Percentiles rank a stretch among this genome's conserved stretches.
phyloP scores from a whole-genome alignment of 1,140 invertebrate species.

The Halictus rubicundus region DNA sequence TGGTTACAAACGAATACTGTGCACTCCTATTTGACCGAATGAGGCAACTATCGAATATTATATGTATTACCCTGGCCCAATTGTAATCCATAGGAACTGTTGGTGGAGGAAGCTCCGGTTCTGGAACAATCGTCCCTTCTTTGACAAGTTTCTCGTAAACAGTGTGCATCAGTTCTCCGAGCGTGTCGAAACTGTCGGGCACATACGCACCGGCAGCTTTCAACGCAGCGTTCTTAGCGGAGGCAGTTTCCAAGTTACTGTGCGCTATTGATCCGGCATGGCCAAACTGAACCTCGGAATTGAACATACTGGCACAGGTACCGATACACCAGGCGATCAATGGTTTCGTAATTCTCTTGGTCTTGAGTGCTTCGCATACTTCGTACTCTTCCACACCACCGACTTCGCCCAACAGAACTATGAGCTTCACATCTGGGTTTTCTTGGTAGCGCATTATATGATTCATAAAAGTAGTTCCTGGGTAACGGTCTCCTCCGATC shows the following conservation, averaged over 20 bases:
- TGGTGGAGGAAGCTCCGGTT: conserved; percentile 96
- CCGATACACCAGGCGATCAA: conserved; percentile 99
- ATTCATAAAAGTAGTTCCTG: conserved; percentile 99
- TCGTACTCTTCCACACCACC: conserved; percentile 99
- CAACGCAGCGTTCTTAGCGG: conserved; percentile 94
- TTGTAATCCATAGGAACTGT: conserved; percentile 99
- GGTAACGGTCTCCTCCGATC: conserved; percentile 99
- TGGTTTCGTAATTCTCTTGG: conserved; percentile 94
- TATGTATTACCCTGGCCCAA: conserved; percentile 91
- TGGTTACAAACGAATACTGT: too few relatives aligned
- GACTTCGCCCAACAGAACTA: conserved; percentile 98
- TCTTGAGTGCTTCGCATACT: conserved; percentile 93
- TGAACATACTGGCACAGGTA: conserved; percentile 95
- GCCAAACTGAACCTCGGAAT: conserved; percentile 99
- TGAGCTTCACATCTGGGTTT: conserved; percentile 93
- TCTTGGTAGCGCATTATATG: conserved; percentile 94
- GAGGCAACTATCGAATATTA: neutral
- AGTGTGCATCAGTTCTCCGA: conserved; percentile 88
- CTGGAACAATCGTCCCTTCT: conserved; percentile 91
- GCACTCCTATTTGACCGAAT: neutral
- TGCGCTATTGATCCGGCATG: conserved; percentile 99
- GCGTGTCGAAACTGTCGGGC: conserved; percentile 95
- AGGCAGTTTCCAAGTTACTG: conserved; percentile 96
- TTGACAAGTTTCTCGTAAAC: conserved; percentile 91
- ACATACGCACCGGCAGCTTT: conserved; percentile 92